Percentiles rank a stretch among this genome's conserved stretches.
phyloP scores from a whole-genome alignment of 2,888 invertebrate species.

The Phortica magna region DNA sequence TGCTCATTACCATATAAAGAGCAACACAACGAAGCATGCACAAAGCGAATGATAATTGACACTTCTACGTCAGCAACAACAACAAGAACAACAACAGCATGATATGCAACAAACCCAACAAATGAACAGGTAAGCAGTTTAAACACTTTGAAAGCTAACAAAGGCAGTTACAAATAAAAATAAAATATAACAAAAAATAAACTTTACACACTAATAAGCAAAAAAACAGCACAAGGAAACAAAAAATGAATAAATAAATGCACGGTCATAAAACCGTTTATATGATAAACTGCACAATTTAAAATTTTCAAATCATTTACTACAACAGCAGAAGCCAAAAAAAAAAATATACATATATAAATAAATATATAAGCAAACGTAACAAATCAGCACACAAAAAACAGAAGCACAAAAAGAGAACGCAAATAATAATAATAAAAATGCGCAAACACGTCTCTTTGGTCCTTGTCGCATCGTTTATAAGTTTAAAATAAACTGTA shows the following conservation, averaged over 20 bases:
- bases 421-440: background rate
- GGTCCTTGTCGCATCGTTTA: background rate
- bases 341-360: background rate
- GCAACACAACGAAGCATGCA: background rate
- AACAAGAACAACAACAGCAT: background rate
- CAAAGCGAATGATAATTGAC: conserved; percentile 21
- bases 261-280: background rate
- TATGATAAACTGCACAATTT: conserved; percentile 21
- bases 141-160: background rate
- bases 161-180: background rate
- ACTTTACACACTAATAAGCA: background rate
- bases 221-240: background rate
- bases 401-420: background rate
- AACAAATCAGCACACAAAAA: background rate
- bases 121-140: background rate
- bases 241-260: background rate
- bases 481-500: too few relatives aligned
- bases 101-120: conserved; percentile 14
- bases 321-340: conserved; percentile 9
- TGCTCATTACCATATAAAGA: conserved; percentile 19
- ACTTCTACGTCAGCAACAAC: background rate
- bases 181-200: background rate
- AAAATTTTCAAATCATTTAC: conserved; percentile 27
- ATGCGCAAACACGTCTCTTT: conserved; percentile 14
- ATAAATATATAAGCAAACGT: background rate